Evolutionary conservation across 1,140 invertebrate genomes (phyloP).

Genomic region (Hypothenemus hampei): DNA sequence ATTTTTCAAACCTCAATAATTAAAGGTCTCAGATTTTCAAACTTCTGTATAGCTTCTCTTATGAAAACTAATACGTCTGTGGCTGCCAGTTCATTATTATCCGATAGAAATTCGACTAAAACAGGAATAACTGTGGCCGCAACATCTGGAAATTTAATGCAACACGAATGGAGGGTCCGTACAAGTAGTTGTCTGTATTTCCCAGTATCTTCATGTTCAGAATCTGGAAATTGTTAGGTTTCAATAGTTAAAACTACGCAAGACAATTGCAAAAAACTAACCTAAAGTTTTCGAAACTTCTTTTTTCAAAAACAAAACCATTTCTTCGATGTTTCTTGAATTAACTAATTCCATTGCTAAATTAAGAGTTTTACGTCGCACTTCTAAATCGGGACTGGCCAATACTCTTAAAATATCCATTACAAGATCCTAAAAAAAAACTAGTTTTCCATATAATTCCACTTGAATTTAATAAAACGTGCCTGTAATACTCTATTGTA

Average conservation of each 20-base stretch:
- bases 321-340: slow-evolving; percentile 91
- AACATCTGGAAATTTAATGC: slow-evolving; percentile 97
- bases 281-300: slow-evolving; percentile 90
- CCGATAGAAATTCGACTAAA: slow-evolving; percentile 92
- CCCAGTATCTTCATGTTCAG: slow-evolving; percentile 89
- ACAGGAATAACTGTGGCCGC: slow-evolving; percentile 90
- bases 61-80: slow-evolving; percentile 93
- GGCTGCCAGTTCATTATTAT: slow-evolving; percentile 90
- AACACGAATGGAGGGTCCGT: slow-evolving; percentile 89
- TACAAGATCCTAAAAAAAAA: slow-evolving; percentile 65
- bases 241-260: too few relatives aligned
- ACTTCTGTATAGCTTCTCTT: slow-evolving; percentile 90
- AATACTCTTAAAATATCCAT: slow-evolving; percentile 98
- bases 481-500: slow-evolving; percentile 88
- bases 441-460: background rate
- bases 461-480: slow-evolving; percentile 2
- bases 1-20: slow-evolving; percentile 65
- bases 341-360: slow-evolving; percentile 90
- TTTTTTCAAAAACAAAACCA: slow-evolving; percentile 92
- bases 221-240: slow-evolving; percentile 7
- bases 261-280: slow-evolving; percentile 42
- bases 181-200: slow-evolving; percentile 96
- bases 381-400: slow-evolving; percentile 88
- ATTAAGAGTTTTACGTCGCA: slow-evolving; percentile 77
- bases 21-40: slow-evolving; percentile 71